Evolutionary conservation across 2,113 vertebrate species (phyloP), one percentile per base, ranked within the genome.

Genomic region (Podarcis raffonei): DNA sequence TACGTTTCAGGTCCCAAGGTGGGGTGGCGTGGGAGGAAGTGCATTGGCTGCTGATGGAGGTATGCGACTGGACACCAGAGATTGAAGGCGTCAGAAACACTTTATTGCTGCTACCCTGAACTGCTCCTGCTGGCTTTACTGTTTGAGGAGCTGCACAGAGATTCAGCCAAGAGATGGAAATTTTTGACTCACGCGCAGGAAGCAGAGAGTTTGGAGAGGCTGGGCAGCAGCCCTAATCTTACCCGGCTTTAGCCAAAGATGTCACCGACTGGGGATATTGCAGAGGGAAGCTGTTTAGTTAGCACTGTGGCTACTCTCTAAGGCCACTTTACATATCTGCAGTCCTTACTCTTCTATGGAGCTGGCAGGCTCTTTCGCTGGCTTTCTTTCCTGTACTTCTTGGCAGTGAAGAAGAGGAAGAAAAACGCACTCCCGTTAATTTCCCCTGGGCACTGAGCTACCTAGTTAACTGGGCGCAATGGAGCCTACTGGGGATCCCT

Each of bases 31-130:
- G 72, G 8, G 22, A n/a, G 7, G 16, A 4, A 15, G 87, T 53
- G 77, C 18, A n/a, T 30, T 71, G 13, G 7, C 79, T 7, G 66
- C 3, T 81, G 37, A 82, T 20, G 79, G 76, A 91, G 83, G 30
- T 92, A 0, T 2, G 79, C 90, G 32, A 90, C 37, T 72, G 27
- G 0, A 48, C 85, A 84, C 77, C 83, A 80, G 37, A 0, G 0
- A 5, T n/a, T 9, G 84, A 78, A 78, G 5, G 53, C 83, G 30
- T n/a, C 1, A 68, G 84, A 62, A 88, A 25, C 0, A 1, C 23
- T 93, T 93, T 93, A 92, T 94, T 94, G 94, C 93, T 68, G 7
- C 35, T 71, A 84, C 92, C 59, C 85, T 89, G 1, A 89, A 20
- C 13, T n/a, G 0, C 83, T 16, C 92, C 87, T 5, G 7, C 87